Conservation (phyloP, 2,113 vertebrate species). For the Arenaria interpres region DNA sequence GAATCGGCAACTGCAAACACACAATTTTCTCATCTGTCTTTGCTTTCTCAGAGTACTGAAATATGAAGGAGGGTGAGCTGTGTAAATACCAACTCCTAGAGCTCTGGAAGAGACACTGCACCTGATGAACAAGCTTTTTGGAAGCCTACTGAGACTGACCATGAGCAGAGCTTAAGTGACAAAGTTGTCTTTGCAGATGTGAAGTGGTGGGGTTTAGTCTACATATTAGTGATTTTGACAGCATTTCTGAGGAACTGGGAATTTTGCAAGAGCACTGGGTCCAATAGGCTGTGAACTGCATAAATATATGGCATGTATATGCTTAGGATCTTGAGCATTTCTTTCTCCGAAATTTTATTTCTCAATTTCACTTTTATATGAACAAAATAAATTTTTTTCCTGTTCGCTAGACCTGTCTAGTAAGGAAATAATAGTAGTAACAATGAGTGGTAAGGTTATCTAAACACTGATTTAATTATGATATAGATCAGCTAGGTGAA, state of each 20-base stretch:
- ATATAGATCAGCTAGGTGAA: background rate
- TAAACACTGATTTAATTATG: background rate
- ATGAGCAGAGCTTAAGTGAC: background rate
- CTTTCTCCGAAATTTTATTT: background rate
- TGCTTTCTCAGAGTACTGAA: background rate
- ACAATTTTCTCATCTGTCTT: background rate
- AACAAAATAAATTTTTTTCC: background rate
- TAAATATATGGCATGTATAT: background rate
- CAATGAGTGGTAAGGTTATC: background rate
- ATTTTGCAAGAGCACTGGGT: background rate
- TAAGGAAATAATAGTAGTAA: background rate
- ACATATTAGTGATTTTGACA: background rate
- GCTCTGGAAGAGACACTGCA: background rate
- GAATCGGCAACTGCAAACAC: background rate
- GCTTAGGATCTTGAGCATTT: background rate
- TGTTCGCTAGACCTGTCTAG: background rate
- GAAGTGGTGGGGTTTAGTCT: background rate
- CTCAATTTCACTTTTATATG: background rate
- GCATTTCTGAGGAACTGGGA: background rate
- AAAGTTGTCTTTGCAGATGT: background rate
- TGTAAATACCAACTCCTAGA: background rate
- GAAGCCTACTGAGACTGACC: rapidly evolving
- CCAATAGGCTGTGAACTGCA: background rate
- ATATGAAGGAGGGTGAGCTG: background rate
- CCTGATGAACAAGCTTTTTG: background rate